phyloP scores from a whole-genome alignment of 92 coral and sea anemone species.

The Palythoa caribaeorum region DNA sequence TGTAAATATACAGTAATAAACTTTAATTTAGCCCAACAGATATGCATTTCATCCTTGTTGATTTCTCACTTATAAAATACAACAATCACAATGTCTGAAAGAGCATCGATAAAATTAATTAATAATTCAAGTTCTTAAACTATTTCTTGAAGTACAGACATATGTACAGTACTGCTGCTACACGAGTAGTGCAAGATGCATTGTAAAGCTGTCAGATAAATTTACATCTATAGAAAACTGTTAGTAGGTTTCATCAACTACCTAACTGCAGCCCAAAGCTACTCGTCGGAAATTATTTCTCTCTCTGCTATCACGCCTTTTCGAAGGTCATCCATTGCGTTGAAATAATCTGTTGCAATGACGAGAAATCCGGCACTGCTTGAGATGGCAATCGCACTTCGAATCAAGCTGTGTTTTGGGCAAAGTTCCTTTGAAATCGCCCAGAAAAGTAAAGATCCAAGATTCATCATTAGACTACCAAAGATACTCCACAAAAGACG shows the following conservation, averaged over 20 bases:
- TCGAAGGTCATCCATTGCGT: slow-evolving; percentile 71
- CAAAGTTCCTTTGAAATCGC: slow-evolving; percentile 90
- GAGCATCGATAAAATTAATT: no score
- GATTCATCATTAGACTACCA: slow-evolving; percentile 89
- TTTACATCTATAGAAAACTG: no score
- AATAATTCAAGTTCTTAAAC: no score
- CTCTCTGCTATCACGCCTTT: slow-evolving; percentile 74
- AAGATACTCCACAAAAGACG: slow-evolving; percentile 89
- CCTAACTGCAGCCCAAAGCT: slow-evolving; percentile 6
- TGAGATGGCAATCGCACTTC: slow-evolving; percentile 80
- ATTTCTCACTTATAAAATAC: no score
- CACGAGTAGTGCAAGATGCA: no score
- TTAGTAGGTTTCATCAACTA: not conserved
- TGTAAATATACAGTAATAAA: no score
- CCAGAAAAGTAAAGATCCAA: slow-evolving; percentile 93
- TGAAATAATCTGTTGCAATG: slow-evolving; percentile 78
- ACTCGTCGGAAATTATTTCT: slow-evolving; percentile 53
- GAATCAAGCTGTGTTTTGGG: slow-evolving; percentile 75
- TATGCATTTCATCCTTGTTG: no score
- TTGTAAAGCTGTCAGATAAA: no score
- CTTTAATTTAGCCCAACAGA: no score
- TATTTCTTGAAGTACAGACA: no score
- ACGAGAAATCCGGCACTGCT: slow-evolving; percentile 78
- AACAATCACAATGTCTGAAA: no score
- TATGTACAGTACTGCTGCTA: no score